Evolutionary conservation across 2,797 vertebrate genomes (phyloP).

Genomic region (Mus spretus): DNA sequence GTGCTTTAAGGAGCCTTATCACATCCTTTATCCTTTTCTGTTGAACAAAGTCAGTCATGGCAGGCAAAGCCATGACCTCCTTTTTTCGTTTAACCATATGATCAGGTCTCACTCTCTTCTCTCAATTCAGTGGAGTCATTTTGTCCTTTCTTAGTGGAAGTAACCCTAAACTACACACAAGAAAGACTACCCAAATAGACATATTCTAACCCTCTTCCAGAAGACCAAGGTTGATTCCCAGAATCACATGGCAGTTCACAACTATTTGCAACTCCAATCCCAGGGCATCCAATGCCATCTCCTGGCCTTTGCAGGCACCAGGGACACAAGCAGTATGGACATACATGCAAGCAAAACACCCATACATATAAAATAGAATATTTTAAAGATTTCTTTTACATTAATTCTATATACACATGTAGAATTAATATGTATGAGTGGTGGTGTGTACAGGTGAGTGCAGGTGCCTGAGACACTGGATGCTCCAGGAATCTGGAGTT

Average conservation of each 20-base stretch:
- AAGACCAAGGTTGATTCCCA: background rate
- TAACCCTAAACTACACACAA: background rate
- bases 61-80: background rate
- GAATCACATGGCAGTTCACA: too few species aligned
- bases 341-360: background rate
- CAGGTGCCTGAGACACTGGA: background rate
- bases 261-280: background rate
- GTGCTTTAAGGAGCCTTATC: background rate
- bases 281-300: too few species aligned
- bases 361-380: background rate
- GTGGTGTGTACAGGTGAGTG: background rate
- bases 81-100: background rate
- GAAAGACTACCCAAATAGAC: background rate
- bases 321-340: background rate
- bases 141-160: background rate
- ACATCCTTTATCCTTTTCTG: background rate
- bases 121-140: background rate
- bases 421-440: background rate
- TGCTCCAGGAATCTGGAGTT: background rate
- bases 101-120: background rate
- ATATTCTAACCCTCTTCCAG: background rate
- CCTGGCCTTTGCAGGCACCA: background rate
- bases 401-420: background rate
- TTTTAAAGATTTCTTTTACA: background rate
- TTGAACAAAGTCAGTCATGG: background rate